Percentiles rank a stretch among this genome's conserved stretches.
Conservation (phyloP, 2,797 vertebrate genomes). For the Vipera latastei region DNA sequence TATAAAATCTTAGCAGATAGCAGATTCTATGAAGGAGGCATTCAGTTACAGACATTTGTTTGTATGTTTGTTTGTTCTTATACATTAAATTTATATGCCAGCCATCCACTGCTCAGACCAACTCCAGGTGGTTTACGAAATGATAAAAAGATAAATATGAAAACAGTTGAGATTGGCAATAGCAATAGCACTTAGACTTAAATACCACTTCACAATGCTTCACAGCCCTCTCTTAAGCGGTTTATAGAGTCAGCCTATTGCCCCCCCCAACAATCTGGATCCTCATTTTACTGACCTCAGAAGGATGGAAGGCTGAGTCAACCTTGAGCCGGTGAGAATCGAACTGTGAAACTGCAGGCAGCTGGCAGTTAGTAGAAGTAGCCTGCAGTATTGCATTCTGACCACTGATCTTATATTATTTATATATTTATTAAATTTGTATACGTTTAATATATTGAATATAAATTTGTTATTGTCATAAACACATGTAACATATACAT, state of each 20-base stretch:
- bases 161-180: background rate
- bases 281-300: too few species aligned
- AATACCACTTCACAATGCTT: too few species aligned
- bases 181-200: too few species aligned
- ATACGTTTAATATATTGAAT: background rate
- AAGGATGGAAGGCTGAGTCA: too few species aligned
- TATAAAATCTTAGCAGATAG: background rate
- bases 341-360: too few species aligned
- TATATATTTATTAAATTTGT: background rate
- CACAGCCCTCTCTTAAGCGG: too few species aligned
- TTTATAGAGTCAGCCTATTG: too few species aligned
- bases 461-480: background rate
- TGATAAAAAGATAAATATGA: background rate
- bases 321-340: too few species aligned
- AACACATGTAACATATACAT: background rate
- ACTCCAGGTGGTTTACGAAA: background rate
- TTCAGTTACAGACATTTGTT: background rate
- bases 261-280: too few species aligned
- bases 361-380: too few species aligned
- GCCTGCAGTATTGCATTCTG: too few species aligned
- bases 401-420: background rate
- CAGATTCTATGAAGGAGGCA: background rate
- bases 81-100: background rate
- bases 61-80: background rate
- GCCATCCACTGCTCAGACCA: background rate